Base-by-base conservation (phyloP, 1,140 invertebrate genomes). In the Drosophila melanica region DNA sequence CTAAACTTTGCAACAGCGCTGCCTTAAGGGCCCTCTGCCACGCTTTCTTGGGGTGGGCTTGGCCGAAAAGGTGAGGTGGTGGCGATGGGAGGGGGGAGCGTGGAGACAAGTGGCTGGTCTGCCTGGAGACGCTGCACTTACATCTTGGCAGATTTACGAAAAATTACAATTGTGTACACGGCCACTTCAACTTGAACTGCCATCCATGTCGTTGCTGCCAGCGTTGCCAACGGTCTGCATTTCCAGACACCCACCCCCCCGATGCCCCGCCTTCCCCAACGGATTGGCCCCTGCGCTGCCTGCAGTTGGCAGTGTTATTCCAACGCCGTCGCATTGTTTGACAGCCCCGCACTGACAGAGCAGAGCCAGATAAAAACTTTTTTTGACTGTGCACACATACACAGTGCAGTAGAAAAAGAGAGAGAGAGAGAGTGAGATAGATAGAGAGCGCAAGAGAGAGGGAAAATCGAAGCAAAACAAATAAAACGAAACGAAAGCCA, bases 231-330 rank as follows among this genome's bases (percentile, higher is more conserved):
- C 41, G 50, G 41, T 57, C 64, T 47, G 47, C 70, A 59, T 39
- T 54, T 37, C 10, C 37, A 50, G 35, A 18, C 16, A 4, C 11
- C n/a, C 50, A 35, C 18, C 27, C 7, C 7, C 35, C 55, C 18
- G 18, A 18, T 8, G 2, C 12, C 44, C n/a, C 12, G n/a, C n/a
- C 63, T 18, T 3, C 30, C 47, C n/a, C 16, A 27, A n/a, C 3
- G 3, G 5, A 4, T 45, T 14, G 12, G 18, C 51, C 30, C 12
- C 41, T 59, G 42, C 41, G 53, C 50, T 68, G 65, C 42, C 65
- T 81, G 81, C 81, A 85, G 69, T 86, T 85, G 78, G 79, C 71
- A 76, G 58, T 87, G 82, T 87, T 85, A 85, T 87, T 81, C 82
- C 75, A 85, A 75, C 70, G 78, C 75, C 70, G 72, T 81, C 60